These are phyloP conservation scores for Brachypteracias leptosomus DNA, from an alignment of 2,113 vertebrate genomes.

Conservation along the genomic window DNA sequence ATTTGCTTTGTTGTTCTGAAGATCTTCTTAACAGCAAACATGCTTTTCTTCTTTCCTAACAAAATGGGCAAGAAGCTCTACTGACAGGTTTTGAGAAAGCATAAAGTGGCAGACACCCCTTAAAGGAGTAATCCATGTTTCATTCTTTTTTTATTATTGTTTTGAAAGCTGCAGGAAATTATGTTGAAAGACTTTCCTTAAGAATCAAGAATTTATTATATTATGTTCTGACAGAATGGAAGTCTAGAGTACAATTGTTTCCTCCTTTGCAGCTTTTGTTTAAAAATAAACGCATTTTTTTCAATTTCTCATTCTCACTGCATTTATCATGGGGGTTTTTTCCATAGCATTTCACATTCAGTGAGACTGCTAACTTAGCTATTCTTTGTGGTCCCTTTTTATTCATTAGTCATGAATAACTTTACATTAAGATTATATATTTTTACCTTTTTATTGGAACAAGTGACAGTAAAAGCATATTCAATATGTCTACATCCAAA, in stretches of 20 bases:
- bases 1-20: background rate
- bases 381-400: background rate
- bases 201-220: background rate
- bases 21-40: background rate
- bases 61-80: background rate
- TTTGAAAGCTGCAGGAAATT: background rate
- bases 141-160: background rate
- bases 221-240: background rate
- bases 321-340: background rate
- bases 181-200: background rate
- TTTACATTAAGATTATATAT: background rate
- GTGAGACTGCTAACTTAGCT: background rate
- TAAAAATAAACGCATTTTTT: background rate
- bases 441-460: background rate
- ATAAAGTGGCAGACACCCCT: rapidly evolving
- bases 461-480: background rate
- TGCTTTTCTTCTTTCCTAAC: background rate
- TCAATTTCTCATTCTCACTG: background rate
- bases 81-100: background rate
- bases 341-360: background rate
- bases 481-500: background rate
- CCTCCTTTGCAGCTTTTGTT: background rate
- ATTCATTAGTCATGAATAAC: background rate
- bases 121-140: background rate
- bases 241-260: background rate